Conservation (phyloP, 2,113 vertebrate species). For the Varanus komodoensis region DNA sequence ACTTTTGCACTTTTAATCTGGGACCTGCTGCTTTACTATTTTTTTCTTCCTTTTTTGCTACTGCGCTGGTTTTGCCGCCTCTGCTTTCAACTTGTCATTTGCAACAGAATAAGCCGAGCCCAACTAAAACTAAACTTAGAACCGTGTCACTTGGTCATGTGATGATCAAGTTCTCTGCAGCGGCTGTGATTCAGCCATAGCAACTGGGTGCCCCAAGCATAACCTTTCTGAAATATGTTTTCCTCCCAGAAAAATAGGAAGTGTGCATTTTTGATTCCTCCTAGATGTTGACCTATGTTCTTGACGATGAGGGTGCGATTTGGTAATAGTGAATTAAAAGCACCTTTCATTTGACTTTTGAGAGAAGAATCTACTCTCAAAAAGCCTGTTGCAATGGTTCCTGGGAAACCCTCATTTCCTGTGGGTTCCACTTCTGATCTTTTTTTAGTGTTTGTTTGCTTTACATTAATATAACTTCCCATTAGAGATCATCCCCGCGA, state of each 20-base stretch:
- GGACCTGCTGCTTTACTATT: not conserved
- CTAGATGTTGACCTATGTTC: conserved; percentile 23
- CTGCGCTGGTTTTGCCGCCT: no score
- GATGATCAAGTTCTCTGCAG: conserved; percentile 30
- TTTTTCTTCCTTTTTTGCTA: no score
- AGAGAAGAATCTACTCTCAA: no score
- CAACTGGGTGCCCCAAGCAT: conserved; percentile 9
- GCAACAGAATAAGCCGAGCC: not conserved
- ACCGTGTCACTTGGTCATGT: conserved; percentile 22
- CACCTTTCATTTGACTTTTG: not conserved
- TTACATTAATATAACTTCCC: conserved; percentile 75
- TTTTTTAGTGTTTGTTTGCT: conserved; percentile 68
- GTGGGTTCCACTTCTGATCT: conserved; percentile 69
- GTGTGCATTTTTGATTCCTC: conserved; percentile 4
- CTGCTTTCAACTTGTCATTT: no score
- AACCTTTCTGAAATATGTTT: conserved; percentile 48
- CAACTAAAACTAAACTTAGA: not conserved
- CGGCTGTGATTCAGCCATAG: conserved; percentile 40
- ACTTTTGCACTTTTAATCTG: not conserved
- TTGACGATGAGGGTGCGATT: conserved; percentile 53
- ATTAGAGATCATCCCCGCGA: conserved; percentile 73
- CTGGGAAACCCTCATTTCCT: conserved; percentile 59
- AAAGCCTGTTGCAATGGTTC: conserved; percentile 10
- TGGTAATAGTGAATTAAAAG: conserved; percentile 66
- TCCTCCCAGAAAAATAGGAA: conserved; percentile 42